Percentiles rank a stretch among this genome's conserved stretches.
phyloP scores from a whole-genome alignment of 2,113 vertebrate species.

The Colinus virginianus region DNA sequence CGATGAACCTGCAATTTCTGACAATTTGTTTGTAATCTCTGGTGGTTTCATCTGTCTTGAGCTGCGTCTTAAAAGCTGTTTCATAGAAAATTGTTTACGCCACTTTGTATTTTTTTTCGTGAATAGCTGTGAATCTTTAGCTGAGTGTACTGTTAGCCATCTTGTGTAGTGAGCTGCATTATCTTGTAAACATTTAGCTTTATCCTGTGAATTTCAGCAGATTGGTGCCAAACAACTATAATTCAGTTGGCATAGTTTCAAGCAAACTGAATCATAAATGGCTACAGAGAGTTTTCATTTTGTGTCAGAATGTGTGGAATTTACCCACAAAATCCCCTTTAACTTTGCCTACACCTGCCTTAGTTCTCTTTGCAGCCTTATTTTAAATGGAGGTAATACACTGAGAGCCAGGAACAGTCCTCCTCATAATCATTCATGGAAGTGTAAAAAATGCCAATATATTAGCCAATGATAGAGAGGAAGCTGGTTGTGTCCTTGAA shows the following conservation, averaged over 20 bases:
- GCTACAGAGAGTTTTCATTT: constrained; percentile 17
- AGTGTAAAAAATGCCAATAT: neutral
- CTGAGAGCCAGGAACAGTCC: neutral
- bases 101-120: constrained; percentile 21
- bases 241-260: constrained; percentile 48
- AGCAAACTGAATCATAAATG: constrained; percentile 34
- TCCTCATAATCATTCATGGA: neutral
- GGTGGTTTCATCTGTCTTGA: constrained; percentile 18
- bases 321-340: neutral
- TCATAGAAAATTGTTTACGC: constrained; percentile 34
- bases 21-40: constrained; percentile 15
- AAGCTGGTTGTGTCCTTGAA: neutral
- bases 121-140: constrained; percentile 45
- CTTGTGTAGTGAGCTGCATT: constrained; percentile 31
- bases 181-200: constrained; percentile 61
- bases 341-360: neutral
- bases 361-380: neutral
- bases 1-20: constrained; percentile 30
- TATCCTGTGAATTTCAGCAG: constrained; percentile 45
- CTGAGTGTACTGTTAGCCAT: constrained; percentile 36
- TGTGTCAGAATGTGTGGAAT: neutral
- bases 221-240: constrained; percentile 46
- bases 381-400: neutral
- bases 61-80: constrained; percentile 40
- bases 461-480: neutral